phyloP scores from a whole-genome alignment of 2,888 invertebrate species.

The Lepidonotus clava region DNA sequence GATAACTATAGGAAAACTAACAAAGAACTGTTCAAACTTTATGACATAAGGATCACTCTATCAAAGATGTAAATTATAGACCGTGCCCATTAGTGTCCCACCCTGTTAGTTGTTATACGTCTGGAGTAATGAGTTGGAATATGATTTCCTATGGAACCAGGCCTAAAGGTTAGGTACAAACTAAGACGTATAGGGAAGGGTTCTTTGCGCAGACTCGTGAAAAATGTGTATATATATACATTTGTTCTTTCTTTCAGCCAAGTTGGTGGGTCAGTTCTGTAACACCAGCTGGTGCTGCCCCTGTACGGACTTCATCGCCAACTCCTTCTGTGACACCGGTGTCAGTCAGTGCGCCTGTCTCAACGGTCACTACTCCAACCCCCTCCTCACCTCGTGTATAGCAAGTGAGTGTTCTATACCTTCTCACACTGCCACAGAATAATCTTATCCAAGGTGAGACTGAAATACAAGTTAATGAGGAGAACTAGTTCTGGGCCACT shows the following conservation, averaged over 20 bases:
- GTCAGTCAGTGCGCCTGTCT: neutral
- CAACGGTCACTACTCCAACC: neutral
- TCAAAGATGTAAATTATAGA: neutral
- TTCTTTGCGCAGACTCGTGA: neutral
- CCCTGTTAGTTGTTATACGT: neutral
- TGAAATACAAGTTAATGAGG: too few species aligned
- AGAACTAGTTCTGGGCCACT: too few species aligned
- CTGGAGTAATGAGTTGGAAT: neutral
- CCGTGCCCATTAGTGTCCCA: neutral
- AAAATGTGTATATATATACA: neutral
- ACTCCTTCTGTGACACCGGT: constrained; percentile 13
- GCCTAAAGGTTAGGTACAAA: neutral
- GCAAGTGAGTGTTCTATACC: neutral
- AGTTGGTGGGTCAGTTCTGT: neutral
- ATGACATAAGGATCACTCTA: too few species aligned
- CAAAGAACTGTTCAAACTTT: too few species aligned
- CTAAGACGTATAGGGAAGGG: neutral
- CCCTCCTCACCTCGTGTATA: constrained; percentile 8
- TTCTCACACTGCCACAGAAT: neutral
- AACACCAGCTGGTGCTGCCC: constrained; percentile 25
- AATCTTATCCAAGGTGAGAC: too few species aligned
- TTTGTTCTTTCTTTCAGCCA: neutral
- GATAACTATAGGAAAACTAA: too few species aligned
- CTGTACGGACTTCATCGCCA: neutral
- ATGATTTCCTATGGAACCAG: neutral